phyloP scores from a whole-genome alignment of 2,113 vertebrate species.

The Crotalus horridus region DNA sequence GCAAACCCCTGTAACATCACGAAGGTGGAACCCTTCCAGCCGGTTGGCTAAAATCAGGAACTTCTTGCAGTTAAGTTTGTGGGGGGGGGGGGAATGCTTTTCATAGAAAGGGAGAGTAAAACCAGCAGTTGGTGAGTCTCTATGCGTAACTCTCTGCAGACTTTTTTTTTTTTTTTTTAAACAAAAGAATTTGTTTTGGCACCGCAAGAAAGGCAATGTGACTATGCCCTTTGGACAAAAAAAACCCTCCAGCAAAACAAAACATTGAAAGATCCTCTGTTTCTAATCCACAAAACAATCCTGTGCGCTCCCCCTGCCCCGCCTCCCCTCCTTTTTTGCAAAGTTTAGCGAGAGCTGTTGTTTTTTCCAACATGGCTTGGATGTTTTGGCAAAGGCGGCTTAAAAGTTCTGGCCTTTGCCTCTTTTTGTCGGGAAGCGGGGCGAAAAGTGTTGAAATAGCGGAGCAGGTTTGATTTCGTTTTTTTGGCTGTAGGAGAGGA shows the following conservation, averaged over 20 bases:
- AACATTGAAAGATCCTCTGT: neutral
- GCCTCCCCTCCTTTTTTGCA: neutral
- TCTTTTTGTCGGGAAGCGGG: neutral
- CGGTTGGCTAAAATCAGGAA: neutral
- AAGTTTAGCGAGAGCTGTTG: neutral
- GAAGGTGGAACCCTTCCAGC: neutral
- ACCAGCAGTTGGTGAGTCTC: neutral
- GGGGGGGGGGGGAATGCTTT: neutral
- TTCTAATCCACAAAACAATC: neutral
- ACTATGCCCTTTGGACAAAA: neutral
- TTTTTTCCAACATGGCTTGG: conserved; percentile 24
- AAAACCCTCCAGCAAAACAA: neutral
- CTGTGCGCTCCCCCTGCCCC: neutral
- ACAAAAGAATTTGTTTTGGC: neutral
- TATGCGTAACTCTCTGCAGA: neutral
- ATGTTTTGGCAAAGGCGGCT: neutral
- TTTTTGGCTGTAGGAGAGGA: neutral
- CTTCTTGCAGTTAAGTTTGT: neutral
- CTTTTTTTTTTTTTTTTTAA: neutral
- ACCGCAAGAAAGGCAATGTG: neutral
- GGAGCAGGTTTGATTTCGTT: neutral
- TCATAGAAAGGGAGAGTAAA: neutral
- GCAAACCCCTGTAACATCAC: too few relatives aligned
- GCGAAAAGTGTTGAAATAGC: conserved; percentile 26
- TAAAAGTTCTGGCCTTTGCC: neutral